Evolutionary conservation across 1,140 invertebrate genomes (phyloP), one percentile per base, ranked within the genome.

Genomic region (Megalonaias nervosa): DNA sequence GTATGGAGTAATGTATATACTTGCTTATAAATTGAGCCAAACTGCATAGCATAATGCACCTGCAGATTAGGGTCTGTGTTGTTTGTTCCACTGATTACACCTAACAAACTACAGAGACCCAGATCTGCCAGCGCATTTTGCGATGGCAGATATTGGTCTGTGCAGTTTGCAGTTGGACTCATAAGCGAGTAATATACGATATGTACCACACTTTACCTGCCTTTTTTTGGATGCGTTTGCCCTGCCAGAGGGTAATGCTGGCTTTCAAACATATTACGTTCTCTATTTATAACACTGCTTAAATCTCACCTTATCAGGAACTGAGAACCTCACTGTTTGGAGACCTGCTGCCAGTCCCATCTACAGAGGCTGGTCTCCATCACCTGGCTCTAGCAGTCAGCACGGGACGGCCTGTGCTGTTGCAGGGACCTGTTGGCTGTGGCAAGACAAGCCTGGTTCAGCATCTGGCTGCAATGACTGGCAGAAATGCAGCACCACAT

Each of bases 401-500:
- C 2, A 78, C 85, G 0, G 85, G 85, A 1, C 80, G 65, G 15
- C 95, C 96, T 57, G 92, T 98, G 57, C 95, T 96, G 80, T 89
- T 99, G 1, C 93, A 95, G 91, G 98, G 98, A 1, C 94, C 96
- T 1, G 95, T 99, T 23, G 98, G 98, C 4, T 95, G 95, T 86
- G 98, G 98, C 11, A 99, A 99, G 92, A 98, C 98, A 0, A 94
- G 94, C 11, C 84, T 99, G 11, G 94, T 99, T 17, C 95, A 98
- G 87, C 94, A 98, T 91, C 91, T 99, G 68, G 97, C 97, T 15
- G 87, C 91, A 48, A 88, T 95, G 80, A 97, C 95, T 4, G 95
- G 96, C 19, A 92, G 94, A 60, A 55, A 80, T 31, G 73, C 83
- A 31, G 84, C 88, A 57, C 91, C 92, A 2, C 76, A 92, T 14